A percentile compares a stretch with the other conserved stretches of the same genome.
Evolutionary conservation across 2,113 vertebrate genomes (phyloP).

Genomic region (Petrocephalus microphthalmus): DNA sequence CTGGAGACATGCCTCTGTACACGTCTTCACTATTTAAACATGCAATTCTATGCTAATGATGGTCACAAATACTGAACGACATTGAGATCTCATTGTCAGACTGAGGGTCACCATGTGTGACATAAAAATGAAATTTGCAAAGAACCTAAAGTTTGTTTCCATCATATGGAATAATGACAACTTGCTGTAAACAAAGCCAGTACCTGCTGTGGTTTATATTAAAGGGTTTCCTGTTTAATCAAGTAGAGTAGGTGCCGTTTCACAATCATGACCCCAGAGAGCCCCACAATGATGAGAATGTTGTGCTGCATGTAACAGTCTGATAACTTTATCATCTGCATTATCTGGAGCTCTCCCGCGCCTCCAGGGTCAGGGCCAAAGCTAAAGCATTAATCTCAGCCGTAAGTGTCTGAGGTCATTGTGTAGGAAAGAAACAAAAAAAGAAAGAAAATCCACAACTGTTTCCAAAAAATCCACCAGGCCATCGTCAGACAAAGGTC

Average conservation of each 20-base stretch:
- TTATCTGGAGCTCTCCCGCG: conserved; percentile 11
- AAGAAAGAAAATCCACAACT: conserved; percentile 22
- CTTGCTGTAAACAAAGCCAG: background rate
- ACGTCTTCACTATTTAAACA: background rate
- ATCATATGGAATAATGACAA: background rate
- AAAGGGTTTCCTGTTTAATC: conserved; percentile 1
- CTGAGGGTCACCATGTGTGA: background rate
- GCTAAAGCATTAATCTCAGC: background rate
- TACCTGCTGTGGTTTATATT: background rate
- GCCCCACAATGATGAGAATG: background rate
- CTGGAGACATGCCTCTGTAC: background rate
- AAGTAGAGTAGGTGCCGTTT: background rate
- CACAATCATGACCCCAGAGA: background rate
- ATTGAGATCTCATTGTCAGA: background rate
- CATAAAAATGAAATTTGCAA: background rate
- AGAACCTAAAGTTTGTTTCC: background rate
- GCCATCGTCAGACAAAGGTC: conserved; percentile 26
- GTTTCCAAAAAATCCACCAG: conserved; percentile 42
- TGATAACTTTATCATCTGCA: conserved; percentile 34
- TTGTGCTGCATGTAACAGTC: background rate
- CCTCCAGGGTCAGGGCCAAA: background rate
- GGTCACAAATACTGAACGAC: background rate
- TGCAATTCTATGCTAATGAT: background rate
- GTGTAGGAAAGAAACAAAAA: conserved; percentile 31
- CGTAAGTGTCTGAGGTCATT: conserved; percentile 24